Evolutionary conservation across 2,113 vertebrate species (phyloP), one percentile per base, ranked within the genome.

Genomic region (Jaculus jaculus): DNA sequence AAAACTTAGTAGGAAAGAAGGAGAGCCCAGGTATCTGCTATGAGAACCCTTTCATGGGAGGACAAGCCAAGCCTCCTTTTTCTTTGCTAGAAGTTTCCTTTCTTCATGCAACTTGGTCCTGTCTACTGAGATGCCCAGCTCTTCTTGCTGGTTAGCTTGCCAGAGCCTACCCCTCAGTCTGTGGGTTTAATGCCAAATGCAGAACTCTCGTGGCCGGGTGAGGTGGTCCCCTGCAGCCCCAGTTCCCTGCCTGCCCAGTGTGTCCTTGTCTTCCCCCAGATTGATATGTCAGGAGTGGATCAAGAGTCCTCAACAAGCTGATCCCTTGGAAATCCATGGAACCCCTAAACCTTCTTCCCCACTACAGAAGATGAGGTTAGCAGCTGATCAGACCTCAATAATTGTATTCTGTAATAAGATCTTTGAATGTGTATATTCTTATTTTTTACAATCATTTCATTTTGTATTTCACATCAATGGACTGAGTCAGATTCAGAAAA

Each of bases 381-480:
- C 77, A 81, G 91, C 24, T 90, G 3, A 93, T 95, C 69, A 91
- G 89, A 95, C 96, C 96, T 95, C 95, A 24, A 91, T 97, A 90
- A 94, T 97, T 98, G 98, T 98, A 97, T 98, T 98, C 97, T 98
- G 98, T 98, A 98, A 98, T 97, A 97, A 98, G 98, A 97, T 98
- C 97, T 98, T 96, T 93, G 97, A 98, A 98, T 98, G 97, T 98
- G 97, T 98, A 98, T 97, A 98, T 98, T 98, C 97, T 98, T 98
- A 97, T 98, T 98, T 98, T 98, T 98, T 98, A 98, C 97, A 97
- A 96, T 97, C 97, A 95, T 95, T 97, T 97, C 81, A 90, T 96
- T 97, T 98, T 97, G 72, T 98, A 98, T 98, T 98, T 98, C 98
- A 98, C 97, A 90, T 98, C 97, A 96, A 97, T 97, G 97, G 96